These are phyloP conservation scores for Sebastes steindachneri DNA, from an alignment of 2,797 vertebrate species.

Conservation along the genomic window DNA sequence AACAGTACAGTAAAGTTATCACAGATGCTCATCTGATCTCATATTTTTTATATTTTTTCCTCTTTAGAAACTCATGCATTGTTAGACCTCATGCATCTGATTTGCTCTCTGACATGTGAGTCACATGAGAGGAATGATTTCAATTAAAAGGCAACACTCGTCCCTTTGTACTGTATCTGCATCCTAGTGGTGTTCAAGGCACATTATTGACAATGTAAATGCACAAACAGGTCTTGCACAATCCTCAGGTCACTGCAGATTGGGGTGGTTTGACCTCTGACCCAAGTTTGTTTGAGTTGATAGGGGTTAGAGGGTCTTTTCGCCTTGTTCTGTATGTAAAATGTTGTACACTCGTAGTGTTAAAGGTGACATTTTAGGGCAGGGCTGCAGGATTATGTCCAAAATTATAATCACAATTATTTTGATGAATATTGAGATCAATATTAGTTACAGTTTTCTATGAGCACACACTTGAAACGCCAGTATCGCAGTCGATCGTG, in stretches of 20 bases:
- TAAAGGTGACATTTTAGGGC: neutral
- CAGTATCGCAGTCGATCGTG: too few species aligned
- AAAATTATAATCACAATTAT: too few species aligned
- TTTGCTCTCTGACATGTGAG: conserved; percentile 36
- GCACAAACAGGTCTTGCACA: conserved; percentile 3
- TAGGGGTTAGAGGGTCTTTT: neutral
- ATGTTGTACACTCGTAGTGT: accelerated
- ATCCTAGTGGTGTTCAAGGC: neutral
- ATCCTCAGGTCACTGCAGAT: neutral
- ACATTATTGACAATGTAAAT: too few species aligned
- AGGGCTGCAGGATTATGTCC: too few species aligned
- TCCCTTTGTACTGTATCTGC: conserved; percentile 25
- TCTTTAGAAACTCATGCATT: neutral
- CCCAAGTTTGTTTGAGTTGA: conserved; percentile 33
- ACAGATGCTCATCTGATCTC: neutral
- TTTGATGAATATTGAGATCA: too few species aligned
- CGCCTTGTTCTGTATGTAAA: neutral
- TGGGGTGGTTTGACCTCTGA: conserved; percentile 37
- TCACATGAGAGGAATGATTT: conserved; percentile 61
- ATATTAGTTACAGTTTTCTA: too few species aligned
- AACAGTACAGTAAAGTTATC: neutral
- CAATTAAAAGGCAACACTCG: conserved; percentile 53
- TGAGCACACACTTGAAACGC: too few species aligned
- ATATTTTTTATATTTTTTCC: neutral
- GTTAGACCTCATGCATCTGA: neutral